Base-by-base conservation (phyloP, 2,888 invertebrate genomes). In the Hanleya hanleyi region DNA sequence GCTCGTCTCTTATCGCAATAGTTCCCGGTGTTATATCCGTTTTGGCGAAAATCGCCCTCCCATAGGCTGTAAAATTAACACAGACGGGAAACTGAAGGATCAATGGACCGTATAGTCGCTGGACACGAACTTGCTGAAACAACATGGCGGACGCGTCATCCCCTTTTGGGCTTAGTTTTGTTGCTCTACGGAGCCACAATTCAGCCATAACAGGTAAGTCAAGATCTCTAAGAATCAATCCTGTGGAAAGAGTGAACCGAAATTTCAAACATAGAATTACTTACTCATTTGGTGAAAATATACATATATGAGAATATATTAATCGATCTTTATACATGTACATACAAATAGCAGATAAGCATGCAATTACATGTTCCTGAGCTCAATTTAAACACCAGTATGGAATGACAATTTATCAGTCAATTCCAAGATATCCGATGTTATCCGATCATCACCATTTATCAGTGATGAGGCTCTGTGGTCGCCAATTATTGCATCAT, bases 1-100 rank as follows among this genome's bases (percentile, higher is more conserved):
- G 97, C 73, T 94, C 93, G 90, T 98, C 98, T 89, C 95, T 94
- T 81, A 98, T 94, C 77, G 98, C 95, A 22, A 94, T 91, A 51
- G 62, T 35, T 38, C 75, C 76, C 71, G 70, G 77, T 33, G 77
- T 69, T 83, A 94, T 95, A 32, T 92, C 88, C 82, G 81, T 78
- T 0, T 93, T 93, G 0, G 97, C 95, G 91, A 95, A 94, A 78
- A 98, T 91, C 0, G 95, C 95, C 87, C 95, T 94, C 0, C 97
- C 97, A 96, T 86, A 86, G 51, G 83, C 78, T 0, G 82, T 81
- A 69, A 86, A 87, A 29, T 83, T 84, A 9, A 87, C 86, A 35
- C 73, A 75, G 9, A 86, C 80, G 0, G 85, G 83, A 41, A 75
- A 83, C 26, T 82, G 82, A 9, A 71, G 41, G 0, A 84, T 84